Base-by-base conservation (phyloP, 2,888 invertebrate species). In the Hesperia comma region DNA sequence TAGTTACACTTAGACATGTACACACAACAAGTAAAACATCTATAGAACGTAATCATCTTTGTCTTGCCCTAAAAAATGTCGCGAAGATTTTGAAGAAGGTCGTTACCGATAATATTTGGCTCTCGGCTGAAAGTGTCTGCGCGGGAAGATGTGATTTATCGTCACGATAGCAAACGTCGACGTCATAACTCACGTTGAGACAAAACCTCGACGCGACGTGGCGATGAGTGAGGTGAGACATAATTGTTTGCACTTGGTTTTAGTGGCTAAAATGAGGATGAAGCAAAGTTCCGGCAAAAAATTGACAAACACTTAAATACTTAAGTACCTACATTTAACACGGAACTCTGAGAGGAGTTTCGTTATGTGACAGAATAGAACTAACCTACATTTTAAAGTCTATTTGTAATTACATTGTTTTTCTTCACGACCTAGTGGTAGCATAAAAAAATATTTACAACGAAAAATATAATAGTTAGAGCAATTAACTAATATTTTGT, bases 111-210 rank as follows among this genome's bases (percentile, higher is more conserved):
- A 82, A 82, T 80, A 80, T 80, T 79, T 70, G 72, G 74, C 72
- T 68, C 75, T 77, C 75, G 43, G 72, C 71, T 68, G 67, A 67
- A 69, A 69, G 68, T 71, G 74, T 73, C 74, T 75, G 70, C 51
- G 67, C 41, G 58, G 19, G 70, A 71, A 72, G 74, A 75, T 66
- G 77, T 82, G 83, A 88, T 88, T 89, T 87, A 89, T 88, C 72
- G 77, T 74, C 71, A 73, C 81, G 84, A 85, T 83, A 81, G 80
- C 82, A 83, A 80, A 83, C 80, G 79, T 77, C 77, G 76, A 80
- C 79, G 81, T 86, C 86, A 88, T 88, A 88, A 85, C 81, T 88
- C 85, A 86, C 80, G 80, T 72, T 72, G 60, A 62, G 70, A 72
- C 79, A 84, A 85, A 86, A 85, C 85, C 81, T 74, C 75, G 81